Conservation (phyloP, 1,140 invertebrate species). For the Papilio helenus region DNA sequence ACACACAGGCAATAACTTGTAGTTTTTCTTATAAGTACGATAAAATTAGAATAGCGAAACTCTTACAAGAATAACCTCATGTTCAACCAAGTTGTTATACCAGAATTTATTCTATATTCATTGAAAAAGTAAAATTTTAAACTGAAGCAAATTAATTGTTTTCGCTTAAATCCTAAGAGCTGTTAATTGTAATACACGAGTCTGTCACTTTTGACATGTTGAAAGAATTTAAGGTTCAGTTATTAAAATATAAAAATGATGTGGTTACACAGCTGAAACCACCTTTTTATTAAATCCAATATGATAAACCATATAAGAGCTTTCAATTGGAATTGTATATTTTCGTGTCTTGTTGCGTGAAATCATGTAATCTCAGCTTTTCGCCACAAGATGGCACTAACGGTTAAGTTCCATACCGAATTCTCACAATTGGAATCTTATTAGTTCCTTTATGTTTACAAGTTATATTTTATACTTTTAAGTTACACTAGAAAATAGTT, state of each 20-base stretch:
- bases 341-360: neutral
- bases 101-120: too few relatives aligned
- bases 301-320: neutral
- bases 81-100: neutral
- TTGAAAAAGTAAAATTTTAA: too few relatives aligned
- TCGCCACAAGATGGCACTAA: neutral
- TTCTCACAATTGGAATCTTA: neutral
- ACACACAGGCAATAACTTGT: too few relatives aligned
- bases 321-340: neutral
- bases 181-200: too few relatives aligned
- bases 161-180: too few relatives aligned
- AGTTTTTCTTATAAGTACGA: neutral
- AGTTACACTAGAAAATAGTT: too few relatives aligned
- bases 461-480: too few relatives aligned
- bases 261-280: neutral
- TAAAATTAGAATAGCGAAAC: too few relatives aligned
- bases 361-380: neutral
- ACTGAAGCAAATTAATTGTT: too few relatives aligned
- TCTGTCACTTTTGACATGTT: too few relatives aligned
- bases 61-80: neutral
- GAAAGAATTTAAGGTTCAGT: too few relatives aligned
- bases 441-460: neutral
- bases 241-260: too few relatives aligned
- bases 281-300: neutral
- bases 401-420: neutral